Base-by-base conservation (phyloP, 1,140 invertebrate genomes). In the Tachypleus tridentatus region DNA sequence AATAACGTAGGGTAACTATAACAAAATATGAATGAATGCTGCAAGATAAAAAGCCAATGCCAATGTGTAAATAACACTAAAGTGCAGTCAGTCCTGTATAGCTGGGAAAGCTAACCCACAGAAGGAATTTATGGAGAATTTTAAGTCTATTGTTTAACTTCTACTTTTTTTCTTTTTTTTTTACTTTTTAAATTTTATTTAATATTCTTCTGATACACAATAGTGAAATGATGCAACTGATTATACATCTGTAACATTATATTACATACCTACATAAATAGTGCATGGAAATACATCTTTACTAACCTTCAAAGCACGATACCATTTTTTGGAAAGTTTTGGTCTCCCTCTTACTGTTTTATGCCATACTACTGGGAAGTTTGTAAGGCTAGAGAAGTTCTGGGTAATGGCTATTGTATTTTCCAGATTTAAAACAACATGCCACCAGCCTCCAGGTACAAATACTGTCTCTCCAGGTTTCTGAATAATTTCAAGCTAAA, bases 401-500 rank as follows among this genome's bases (percentile, higher is more conserved):
- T 99, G 96, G 1, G 97, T 99, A 0, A 99, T 89, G 53, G 97
- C 97, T 61, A 98, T 86, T 3, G 96, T 98, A 65, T 89, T 86
- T 71, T 97, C 93, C 60, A 98, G 78, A 80, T 99, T 99, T 5
- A 99, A 79, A 11, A 99, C 97, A 53, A 99, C 96, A 78, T 99
- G 97, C 97, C 97, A 99, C 91, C 91, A 95, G 4, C 93, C 93
- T 48, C 91, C 93, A 48, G 97, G 97, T 57, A 99, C 94, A 82
- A 98, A 99, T 47, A 99, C 94, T 4, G 95, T 97, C 76, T 99
- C 97, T 51, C 96, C 96, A 56, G 96, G 93, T 71, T 86, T 84
- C 77, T 99, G 97, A n/a, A 98, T 78, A 71, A 98, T 93, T 80
- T 98, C 95, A 65, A 98, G 85, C 85, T 88, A 76, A 66, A 74